Conservation (phyloP, 2,888 invertebrate genomes). For the Oeneis ivallda region DNA sequence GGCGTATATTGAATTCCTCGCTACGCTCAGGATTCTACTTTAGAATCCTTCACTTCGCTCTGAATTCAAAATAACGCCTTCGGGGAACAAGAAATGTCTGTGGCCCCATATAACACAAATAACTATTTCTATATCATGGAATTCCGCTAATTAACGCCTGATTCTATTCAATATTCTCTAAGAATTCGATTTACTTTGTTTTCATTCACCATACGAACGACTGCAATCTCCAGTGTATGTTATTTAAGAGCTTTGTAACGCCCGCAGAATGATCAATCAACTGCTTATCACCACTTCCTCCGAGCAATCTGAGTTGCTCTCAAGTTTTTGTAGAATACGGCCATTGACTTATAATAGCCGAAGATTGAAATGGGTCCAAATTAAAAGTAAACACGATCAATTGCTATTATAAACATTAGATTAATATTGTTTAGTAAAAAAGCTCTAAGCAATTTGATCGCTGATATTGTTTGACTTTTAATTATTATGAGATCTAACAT, state of each 20-base stretch:
- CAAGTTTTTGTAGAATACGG: slow-evolving; percentile 29
- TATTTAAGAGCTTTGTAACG: neutral
- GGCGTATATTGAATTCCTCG: no score
- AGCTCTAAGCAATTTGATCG: slow-evolving; percentile 5
- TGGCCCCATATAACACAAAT: no score
- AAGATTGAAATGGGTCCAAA: slow-evolving; percentile 12
- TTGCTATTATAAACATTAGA: slow-evolving; percentile 1
- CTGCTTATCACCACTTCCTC: slow-evolving; percentile 37
- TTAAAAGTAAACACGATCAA: slow-evolving; percentile 15
- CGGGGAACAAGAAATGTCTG: no score
- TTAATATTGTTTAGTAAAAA: slow-evolving; percentile 2
- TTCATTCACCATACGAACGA: neutral
- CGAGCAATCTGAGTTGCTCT: slow-evolving; percentile 31
- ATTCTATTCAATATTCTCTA: slow-evolving; percentile 10
- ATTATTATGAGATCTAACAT: slow-evolving; percentile 10
- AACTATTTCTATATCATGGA: no score
- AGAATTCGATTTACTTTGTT: neutral
- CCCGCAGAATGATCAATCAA: slow-evolving; percentile 37
- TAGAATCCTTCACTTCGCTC: no score
- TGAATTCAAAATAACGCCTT: no score
- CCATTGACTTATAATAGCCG: slow-evolving; percentile 29
- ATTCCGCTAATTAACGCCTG: no score
- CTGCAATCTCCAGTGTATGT: neutral
- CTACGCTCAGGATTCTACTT: no score
- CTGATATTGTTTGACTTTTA: slow-evolving; percentile 13